phyloP scores from a whole-genome alignment of 1,140 invertebrate species.

The Heterodera carotae region DNA sequence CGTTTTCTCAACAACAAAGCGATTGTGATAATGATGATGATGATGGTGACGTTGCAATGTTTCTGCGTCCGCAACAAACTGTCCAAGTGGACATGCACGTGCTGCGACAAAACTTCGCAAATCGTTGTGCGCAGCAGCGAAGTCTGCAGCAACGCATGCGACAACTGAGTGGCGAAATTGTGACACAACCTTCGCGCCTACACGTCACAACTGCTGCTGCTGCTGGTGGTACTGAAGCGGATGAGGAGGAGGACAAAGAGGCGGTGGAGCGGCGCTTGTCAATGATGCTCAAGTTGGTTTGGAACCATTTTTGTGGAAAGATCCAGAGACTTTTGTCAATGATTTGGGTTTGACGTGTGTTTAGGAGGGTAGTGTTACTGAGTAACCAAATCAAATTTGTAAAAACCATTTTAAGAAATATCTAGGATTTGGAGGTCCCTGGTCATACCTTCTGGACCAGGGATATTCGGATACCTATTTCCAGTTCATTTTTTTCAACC shows the following conservation, averaged over 20 bases:
- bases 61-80: conserved; percentile 23
- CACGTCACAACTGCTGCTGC: conserved; percentile 4
- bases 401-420: too few species aligned
- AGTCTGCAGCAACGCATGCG: too few species aligned
- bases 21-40: too few species aligned
- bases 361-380: too few species aligned
- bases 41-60: background rate
- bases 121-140: background rate
- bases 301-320: too few species aligned
- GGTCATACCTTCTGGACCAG: too few species aligned
- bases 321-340: too few species aligned
- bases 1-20: background rate
- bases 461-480: too few species aligned
- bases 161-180: background rate
- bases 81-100: conserved; percentile 15
- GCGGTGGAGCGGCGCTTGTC: conserved; percentile 34
- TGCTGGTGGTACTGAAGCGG: background rate
- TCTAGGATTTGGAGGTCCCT: too few species aligned
- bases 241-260: conserved; percentile 13
- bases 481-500: too few species aligned
- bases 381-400: too few species aligned
- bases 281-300: conserved; percentile 38
- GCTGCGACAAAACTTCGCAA: background rate
- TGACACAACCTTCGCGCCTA: background rate
- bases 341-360: too few species aligned